Evolutionary conservation across 1,140 invertebrate genomes (phyloP).

Genomic region (Sminthurides bifidus): DNA sequence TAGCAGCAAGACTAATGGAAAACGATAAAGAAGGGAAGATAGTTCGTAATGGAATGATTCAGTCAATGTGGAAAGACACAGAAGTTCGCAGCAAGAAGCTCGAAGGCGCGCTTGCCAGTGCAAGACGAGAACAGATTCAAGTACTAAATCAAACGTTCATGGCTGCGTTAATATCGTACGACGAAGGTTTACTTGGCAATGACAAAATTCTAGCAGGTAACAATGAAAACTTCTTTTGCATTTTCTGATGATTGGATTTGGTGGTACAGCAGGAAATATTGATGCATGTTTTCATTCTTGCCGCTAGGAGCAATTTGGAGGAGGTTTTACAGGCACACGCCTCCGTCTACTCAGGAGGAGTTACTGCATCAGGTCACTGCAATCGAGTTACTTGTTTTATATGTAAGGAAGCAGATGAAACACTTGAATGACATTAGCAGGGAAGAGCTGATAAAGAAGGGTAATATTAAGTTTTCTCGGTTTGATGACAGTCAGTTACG

Average conservation of each 20-base stretch:
- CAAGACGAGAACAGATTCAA: constrained; percentile 32
- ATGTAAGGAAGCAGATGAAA: constrained; percentile 24
- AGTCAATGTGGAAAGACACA: constrained; percentile 71
- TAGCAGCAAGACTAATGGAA: constrained; percentile 60
- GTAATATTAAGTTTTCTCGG: constrained; percentile 15
- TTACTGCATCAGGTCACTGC: constrained; percentile 12
- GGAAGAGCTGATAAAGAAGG: constrained; percentile 11
- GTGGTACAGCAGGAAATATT: neutral
- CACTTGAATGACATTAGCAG: constrained; percentile 10
- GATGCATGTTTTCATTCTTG: neutral
- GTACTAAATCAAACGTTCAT: constrained; percentile 62
- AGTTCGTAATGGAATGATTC: constrained; percentile 58
- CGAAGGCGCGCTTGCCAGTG: constrained; percentile 39
- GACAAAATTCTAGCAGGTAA: constrained; percentile 56
- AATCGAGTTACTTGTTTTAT: constrained; percentile 27
- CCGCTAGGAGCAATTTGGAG: constrained; percentile 59
- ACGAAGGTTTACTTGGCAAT: constrained; percentile 63
- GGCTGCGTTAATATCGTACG: constrained; percentile 69
- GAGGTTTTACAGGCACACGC: constrained; percentile 49
- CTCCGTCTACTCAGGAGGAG: constrained; percentile 17
- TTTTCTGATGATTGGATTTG: neutral
- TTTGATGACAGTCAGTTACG: too few species aligned
- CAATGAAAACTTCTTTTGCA: neutral
- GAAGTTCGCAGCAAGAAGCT: constrained; percentile 54
- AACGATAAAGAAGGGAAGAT: constrained; percentile 55